Percentiles rank a stretch among this genome's conserved stretches.
Conservation (phyloP, 1,140 invertebrate species). For the Lepidurus arcticus region DNA sequence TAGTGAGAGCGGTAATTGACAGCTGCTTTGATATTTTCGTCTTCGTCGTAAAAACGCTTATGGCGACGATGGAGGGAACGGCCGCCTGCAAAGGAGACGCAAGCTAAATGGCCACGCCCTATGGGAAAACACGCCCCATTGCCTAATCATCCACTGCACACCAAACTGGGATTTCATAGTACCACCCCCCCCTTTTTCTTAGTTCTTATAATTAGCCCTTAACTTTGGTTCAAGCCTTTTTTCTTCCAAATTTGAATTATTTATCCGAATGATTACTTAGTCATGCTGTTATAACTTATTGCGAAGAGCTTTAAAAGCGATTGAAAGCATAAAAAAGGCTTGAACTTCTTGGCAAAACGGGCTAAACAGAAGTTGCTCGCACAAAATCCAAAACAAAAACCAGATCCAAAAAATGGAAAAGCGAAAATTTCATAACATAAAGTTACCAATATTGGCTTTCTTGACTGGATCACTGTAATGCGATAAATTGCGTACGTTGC, state of each 20-base stretch:
- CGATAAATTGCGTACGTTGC: conserved; percentile 27
- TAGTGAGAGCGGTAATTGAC: conserved; percentile 26
- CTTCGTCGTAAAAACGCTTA: conserved; percentile 23
- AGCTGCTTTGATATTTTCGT: conserved; percentile 12
- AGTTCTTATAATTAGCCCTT: neutral
- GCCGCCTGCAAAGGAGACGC: conserved; percentile 20
- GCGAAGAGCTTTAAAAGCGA: neutral
- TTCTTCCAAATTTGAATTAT: neutral
- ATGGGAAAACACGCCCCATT: neutral
- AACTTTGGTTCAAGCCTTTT: conserved; percentile 23
- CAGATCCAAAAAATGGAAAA: neutral
- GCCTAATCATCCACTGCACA: conserved; percentile 4
- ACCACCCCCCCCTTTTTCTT: neutral
- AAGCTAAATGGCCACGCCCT: conserved; percentile 28
- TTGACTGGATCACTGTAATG: conserved; percentile 29
- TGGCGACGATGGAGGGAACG: neutral
- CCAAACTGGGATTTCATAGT: neutral
- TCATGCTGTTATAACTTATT: conserved; percentile 4
- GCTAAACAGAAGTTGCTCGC: conserved; percentile 2
- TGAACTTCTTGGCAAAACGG: conserved; percentile 6
- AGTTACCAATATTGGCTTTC: conserved; percentile 27
- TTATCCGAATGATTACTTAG: neutral
- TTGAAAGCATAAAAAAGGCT: conserved; percentile 7
- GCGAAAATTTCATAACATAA: neutral
- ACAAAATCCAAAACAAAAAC: neutral